Evolutionary conservation across 2,113 vertebrate species (phyloP), one percentile per base, ranked within the genome.

Genomic region (Paracyprichromis sp.): DNA sequence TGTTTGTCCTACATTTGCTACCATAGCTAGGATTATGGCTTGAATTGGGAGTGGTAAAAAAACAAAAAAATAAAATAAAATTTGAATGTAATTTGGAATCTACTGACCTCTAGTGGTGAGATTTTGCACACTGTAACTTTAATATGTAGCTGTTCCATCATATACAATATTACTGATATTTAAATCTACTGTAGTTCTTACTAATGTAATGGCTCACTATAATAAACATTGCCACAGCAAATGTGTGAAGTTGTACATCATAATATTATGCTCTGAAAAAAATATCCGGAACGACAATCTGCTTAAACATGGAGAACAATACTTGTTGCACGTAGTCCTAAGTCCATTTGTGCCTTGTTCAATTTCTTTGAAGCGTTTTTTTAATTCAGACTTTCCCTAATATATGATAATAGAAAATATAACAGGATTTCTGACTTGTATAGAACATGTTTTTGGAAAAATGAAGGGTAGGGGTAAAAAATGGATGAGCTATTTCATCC

Each of bases 1-100:
- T 36, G 6, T 36, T 36, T 63, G 0, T 63, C 59, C 31, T 63
- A 12, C 1, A 63, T 36, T 63, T 0, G 3, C 34, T 0, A 38
- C 34, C 0, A 13, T 66, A 66, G 61, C 61, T 66, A 21, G 6
- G 0, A 13, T 66, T 66, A 66, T 66, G 61, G 0, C 31, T 63
- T 63, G 6, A 66, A n/a, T 38, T 66, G 19, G 61, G 1, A 38
- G 34, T 36, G 34, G 19, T n/a, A 11, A 36, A 12, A 16, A 16
- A 36, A 6, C 1, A 19, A 6, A 9, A 7, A 11, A 11, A 4
- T 0, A 2, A 34, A 31, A 11, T 2, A 2, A 3, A 12, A 38
- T 0, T 66, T 66, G 17, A 66, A 36, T 38, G 6, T 10, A 66
- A 66, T 66, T n/a, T 66, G 19, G 10, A 66, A 38, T 66, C 34